Conservation (phyloP, 2,797 vertebrate genomes). For the Botia almorhae region DNA sequence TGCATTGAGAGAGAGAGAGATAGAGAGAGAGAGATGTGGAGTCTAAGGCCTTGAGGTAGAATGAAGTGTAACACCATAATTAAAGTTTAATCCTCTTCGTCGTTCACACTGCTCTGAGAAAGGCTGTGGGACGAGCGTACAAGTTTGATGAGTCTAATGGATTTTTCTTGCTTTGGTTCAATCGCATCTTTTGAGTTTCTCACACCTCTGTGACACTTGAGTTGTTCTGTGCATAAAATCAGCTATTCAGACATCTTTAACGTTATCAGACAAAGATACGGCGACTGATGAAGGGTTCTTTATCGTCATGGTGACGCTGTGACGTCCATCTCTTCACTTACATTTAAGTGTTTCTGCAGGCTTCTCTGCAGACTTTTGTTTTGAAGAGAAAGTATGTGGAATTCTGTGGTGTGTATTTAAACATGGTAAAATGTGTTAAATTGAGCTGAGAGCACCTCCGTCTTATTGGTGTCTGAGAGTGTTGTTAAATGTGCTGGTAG, state of each 20-base stretch:
- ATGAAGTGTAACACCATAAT: constrained; percentile 67
- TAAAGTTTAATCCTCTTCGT: constrained; percentile 69
- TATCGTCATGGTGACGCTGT: neutral
- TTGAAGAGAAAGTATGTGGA: neutral
- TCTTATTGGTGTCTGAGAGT: neutral
- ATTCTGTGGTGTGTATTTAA: neutral
- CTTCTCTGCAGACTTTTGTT: neutral
- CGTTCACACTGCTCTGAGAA: constrained; percentile 28
- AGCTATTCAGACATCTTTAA: constrained; percentile 13
- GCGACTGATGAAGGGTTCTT: neutral
- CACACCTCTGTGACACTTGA: constrained; percentile 22
- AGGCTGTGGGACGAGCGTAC: constrained; percentile 25
- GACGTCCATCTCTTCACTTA: neutral
- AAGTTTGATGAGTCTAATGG: constrained; percentile 48
- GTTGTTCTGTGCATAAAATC: neutral
- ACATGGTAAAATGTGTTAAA: neutral
- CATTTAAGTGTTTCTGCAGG: neutral
- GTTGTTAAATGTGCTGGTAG: neutral
- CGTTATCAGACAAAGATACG: constrained; percentile 1
- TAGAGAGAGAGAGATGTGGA: constrained; percentile 38
- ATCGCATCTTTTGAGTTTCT: constrained; percentile 17
- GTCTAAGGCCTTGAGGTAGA: constrained; percentile 31
- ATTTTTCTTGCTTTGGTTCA: constrained; percentile 53
- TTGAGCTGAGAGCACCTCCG: neutral
- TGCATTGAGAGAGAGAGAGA: neutral